Percentiles rank a stretch among this genome's conserved stretches.
These are phyloP conservation scores for Drosophila sp. DNA, from an alignment of 1,140 invertebrate genomes.

Conservation along the genomic window DNA sequence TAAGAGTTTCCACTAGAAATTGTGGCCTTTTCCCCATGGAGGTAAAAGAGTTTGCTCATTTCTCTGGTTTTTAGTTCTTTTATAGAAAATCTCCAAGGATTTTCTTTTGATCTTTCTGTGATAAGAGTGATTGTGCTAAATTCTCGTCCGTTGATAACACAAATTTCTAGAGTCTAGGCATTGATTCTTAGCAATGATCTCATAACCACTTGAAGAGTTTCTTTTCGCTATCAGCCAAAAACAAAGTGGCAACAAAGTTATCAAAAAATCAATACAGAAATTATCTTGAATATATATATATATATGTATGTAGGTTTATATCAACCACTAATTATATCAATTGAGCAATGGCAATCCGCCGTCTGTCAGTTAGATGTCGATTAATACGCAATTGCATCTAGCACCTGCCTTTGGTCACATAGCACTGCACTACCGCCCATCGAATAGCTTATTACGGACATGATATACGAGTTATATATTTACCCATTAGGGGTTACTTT, in stretches of 20 bases:
- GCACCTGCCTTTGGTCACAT: conserved; percentile 64
- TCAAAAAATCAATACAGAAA: conserved; percentile 34
- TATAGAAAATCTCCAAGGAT: too few relatives aligned
- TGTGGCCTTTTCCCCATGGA: too few relatives aligned
- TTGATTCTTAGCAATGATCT: conserved; percentile 22
- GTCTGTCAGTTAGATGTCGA: background rate
- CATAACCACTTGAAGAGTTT: conserved; percentile 13
- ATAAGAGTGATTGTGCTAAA: background rate
- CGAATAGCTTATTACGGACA: conserved; percentile 33
- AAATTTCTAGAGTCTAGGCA: background rate
- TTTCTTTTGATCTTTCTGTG: background rate
- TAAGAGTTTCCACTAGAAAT: too few relatives aligned
- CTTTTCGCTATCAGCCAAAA: conserved; percentile 23
- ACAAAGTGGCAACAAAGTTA: conserved; percentile 9
- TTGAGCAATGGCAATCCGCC: conserved; percentile 1
- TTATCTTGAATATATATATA: background rate
- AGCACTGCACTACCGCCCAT: conserved; percentile 31
- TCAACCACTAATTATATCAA: conserved; percentile 9
- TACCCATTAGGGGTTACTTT: conserved; percentile 14
- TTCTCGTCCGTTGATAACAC: background rate
- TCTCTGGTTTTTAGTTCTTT: too few relatives aligned
- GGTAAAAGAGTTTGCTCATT: too few relatives aligned
- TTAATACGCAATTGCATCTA: conserved; percentile 19
- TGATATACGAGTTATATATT: conserved; percentile 37
- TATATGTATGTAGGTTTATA: background rate